A percentile compares a stretch with the other conserved stretches of the same genome.
Conservation (phyloP, 2,113 vertebrate genomes). For the Limnothrissa miodon region DNA sequence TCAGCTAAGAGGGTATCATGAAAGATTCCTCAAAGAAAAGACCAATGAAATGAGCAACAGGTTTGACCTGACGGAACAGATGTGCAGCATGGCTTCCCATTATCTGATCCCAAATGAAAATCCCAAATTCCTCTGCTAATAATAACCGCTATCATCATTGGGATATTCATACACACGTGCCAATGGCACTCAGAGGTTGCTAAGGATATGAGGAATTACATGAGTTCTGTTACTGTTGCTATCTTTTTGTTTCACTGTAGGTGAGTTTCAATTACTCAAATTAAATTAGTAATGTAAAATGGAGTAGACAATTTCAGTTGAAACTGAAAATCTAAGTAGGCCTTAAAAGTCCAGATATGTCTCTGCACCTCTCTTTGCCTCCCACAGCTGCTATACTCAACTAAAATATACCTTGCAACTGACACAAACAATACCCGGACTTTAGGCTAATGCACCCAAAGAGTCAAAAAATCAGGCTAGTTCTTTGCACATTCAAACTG, state of each 20-base stretch:
- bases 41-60: slow-evolving; percentile 55
- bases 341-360: too few relatives aligned
- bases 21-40: slow-evolving; percentile 51
- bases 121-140: not conserved
- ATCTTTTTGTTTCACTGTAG: not conserved
- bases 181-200: not conserved
- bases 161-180: not conserved
- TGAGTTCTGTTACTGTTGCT: not conserved
- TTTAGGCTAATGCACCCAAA: not conserved
- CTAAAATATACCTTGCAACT: not conserved
- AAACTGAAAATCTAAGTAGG: too few relatives aligned
- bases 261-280: too few relatives aligned
- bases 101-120: not conserved
- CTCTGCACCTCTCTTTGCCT: too few relatives aligned
- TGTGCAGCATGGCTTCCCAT: slow-evolving; percentile 24
- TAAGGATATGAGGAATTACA: not conserved
- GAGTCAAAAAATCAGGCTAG: not conserved
- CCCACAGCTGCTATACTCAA: too few relatives aligned
- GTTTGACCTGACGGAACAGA: slow-evolving; percentile 59
- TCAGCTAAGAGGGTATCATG: slow-evolving; percentile 60
- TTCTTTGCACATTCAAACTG: not conserved
- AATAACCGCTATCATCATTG: not conserved
- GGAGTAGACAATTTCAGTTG: too few relatives aligned
- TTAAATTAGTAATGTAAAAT: too few relatives aligned
- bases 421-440: not conserved